phyloP scores from a whole-genome alignment of 2,888 invertebrate genomes.

The Diarsia rubi region DNA sequence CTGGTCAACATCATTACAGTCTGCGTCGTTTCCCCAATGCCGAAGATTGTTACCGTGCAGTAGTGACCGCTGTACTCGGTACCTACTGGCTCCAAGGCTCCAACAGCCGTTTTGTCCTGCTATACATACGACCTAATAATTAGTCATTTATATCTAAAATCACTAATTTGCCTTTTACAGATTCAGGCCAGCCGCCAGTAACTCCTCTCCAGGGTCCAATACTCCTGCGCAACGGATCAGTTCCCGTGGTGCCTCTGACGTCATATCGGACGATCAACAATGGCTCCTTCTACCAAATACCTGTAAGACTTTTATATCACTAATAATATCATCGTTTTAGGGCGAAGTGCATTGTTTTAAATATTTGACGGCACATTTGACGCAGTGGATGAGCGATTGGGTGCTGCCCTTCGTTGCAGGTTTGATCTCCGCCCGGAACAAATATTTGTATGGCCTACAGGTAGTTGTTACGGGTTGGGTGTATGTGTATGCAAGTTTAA shows the following conservation, averaged over 20 bases:
- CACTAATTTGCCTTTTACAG: conserved; percentile 73
- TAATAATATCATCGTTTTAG: background rate
- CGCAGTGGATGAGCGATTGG: too few relatives aligned
- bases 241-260: conserved; percentile 96
- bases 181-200: conserved; percentile 91
- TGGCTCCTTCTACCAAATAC: conserved; percentile 97
- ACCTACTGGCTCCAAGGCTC: background rate
- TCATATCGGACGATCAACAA: conserved; percentile 96
- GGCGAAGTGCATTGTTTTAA: too few relatives aligned
- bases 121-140: background rate
- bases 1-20: background rate
- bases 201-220: conserved; percentile 98
- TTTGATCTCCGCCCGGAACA: too few relatives aligned
- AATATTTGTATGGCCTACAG: too few relatives aligned
- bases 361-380: too few relatives aligned
- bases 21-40: background rate
- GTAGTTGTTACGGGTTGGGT: too few relatives aligned
- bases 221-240: conserved; percentile 95
- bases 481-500: too few relatives aligned
- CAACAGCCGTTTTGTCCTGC: background rate
- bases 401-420: too few relatives aligned
- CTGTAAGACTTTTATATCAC: conserved; percentile 91
- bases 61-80: background rate
- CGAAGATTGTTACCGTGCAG: background rate
- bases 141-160: background rate